Base-by-base conservation (phyloP, 2,888 invertebrate genomes). In the Drosophila quinaria region DNA sequence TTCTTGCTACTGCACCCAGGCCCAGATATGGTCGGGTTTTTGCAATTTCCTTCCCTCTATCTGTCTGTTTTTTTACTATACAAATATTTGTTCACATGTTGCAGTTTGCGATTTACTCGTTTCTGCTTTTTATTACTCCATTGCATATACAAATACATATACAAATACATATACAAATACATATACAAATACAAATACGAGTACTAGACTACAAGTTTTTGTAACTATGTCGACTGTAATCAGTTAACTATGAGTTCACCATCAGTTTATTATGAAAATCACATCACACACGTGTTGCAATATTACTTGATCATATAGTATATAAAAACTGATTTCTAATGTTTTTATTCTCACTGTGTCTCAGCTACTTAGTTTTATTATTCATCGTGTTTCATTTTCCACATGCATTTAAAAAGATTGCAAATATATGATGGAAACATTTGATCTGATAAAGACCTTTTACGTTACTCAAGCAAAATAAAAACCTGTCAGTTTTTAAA, bases 31-130 rank as follows among this genome's bases (percentile, higher is more conserved):
- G 54, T 50, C 42, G 54, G 58, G 74, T 10, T 44, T 11, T 49
- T 44, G 58, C 60, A 49, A 35, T 50, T 70, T 41, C 42, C 35
- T 68, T 70, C 46, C 42, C 39, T 68, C 35, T 64, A 35, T 46
- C 19, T 39, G 33, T 33, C 19, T 33, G 39, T 37, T 54, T 47
- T 51, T 63, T 58, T 42, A 55, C 29, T 62, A 52, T 42, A 65
- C 47, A 68, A 74, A 81, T 74, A 74, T 78, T 68, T 51, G 42
- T 44, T 51, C 62, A 66, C 46, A 65, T 76, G 61, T 58, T 59
- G 49, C 49, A 41, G 25, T 41, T 33, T 50, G 49, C 39, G 41
- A 62, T 69, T 69, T 41, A 42, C 9, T 39, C 41, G 51, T 51
- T 55, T 51, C 51, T 54, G 31, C 22, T 17, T 41, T 42, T 17